Evolutionary conservation across 2,113 vertebrate genomes (phyloP).

Genomic region (Oreocharis arfaki): DNA sequence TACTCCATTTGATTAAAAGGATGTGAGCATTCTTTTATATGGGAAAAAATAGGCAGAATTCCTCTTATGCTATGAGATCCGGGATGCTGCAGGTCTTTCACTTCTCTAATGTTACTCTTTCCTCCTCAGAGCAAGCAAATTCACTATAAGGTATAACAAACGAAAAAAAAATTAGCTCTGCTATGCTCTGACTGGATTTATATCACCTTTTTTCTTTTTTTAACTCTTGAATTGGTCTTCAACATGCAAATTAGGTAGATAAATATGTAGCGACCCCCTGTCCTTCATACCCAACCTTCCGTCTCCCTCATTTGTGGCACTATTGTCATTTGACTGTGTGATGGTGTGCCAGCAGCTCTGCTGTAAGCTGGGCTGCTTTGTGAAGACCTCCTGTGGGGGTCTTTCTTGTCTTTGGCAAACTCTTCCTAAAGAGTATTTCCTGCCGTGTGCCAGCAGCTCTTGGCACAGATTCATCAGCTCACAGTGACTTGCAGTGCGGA

Average conservation of each 20-base stretch:
- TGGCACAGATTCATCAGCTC: conserved; percentile 25
- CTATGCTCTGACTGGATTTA: background rate
- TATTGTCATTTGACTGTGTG: background rate
- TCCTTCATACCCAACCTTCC: background rate
- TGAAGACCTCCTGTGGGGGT: conserved; percentile 15
- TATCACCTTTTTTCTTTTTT: background rate
- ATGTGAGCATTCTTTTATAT: background rate
- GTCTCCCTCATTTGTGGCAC: background rate
- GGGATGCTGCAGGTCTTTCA: background rate
- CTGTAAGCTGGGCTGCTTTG: background rate
- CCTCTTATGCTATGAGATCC: background rate
- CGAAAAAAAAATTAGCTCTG: background rate
- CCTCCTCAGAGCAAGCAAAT: background rate
- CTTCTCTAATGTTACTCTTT: background rate
- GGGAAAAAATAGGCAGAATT: background rate
- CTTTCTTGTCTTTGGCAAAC: conserved; percentile 46
- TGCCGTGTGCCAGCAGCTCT: conserved; percentile 10
- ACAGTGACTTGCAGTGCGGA: conserved; percentile 45
- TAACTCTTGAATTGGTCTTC: background rate
- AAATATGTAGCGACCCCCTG: background rate
- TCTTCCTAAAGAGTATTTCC: conserved; percentile 23
- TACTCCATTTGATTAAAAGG: background rate
- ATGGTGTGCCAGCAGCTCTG: background rate
- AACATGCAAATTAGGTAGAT: background rate
- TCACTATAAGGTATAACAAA: background rate